Evolutionary conservation across 2,888 invertebrate species (phyloP).

Genomic region (Alviniconcha strummeri): DNA sequence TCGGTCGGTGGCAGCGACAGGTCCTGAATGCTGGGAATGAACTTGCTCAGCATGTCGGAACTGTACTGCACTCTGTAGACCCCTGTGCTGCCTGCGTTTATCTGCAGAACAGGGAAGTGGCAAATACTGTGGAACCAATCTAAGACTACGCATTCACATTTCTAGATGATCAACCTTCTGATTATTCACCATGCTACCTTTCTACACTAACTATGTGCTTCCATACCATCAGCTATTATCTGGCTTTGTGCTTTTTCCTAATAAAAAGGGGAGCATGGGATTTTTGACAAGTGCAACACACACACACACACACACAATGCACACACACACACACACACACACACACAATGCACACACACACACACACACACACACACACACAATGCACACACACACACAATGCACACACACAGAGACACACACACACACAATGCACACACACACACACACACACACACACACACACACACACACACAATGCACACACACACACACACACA

Average conservation of each 20-base stretch:
- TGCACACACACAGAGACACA: neutral
- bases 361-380: constrained; percentile 5
- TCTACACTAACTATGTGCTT: no score
- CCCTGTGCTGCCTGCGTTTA: constrained; percentile 92
- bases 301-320: neutral
- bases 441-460: neutral
- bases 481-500: constrained; percentile 6
- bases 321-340: neutral
- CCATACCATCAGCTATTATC: no score
- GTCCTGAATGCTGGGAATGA: constrained; percentile 87
- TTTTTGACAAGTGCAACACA: no score
- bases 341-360: neutral
- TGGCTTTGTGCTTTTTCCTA: no score
- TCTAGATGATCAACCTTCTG: no score
- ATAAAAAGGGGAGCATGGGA: no score
- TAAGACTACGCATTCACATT: no score
- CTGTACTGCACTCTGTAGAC: constrained; percentile 93
- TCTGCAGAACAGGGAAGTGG: constrained; percentile 54
- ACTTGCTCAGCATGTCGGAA: constrained; percentile 82
- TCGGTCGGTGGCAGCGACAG: constrained; percentile 91
- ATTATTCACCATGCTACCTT: no score
- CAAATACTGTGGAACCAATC: neutral
- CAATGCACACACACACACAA: neutral
- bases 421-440: neutral
- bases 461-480: neutral